Conservation (phyloP, 2,113 vertebrate genomes). For the Apteryx owenii region DNA sequence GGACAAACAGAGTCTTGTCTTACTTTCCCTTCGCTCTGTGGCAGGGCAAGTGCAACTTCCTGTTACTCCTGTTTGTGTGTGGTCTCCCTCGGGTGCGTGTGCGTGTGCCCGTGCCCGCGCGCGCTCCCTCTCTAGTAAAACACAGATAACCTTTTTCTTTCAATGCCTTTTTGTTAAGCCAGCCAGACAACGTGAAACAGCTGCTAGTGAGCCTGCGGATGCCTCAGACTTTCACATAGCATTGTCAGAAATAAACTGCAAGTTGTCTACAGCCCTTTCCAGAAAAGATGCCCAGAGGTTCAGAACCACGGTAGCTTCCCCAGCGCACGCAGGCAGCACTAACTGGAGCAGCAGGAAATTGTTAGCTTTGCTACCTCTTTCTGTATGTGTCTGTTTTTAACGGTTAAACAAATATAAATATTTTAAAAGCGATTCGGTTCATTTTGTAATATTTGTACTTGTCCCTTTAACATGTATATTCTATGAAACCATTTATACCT, state of each 20-base stretch:
- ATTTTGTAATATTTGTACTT: constrained; percentile 53
- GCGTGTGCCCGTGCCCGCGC: background rate
- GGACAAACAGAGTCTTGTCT: background rate
- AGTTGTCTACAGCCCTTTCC: background rate
- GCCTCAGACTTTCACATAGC: background rate
- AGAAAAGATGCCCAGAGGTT: background rate
- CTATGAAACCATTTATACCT: constrained; percentile 13
- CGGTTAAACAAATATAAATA: constrained; percentile 56
- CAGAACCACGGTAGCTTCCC: background rate
- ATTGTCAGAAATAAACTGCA: background rate
- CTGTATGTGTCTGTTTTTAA: constrained; percentile 57
- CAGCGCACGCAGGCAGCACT: background rate
- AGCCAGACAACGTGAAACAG: background rate
- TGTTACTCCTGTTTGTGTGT: background rate
- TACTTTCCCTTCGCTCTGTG: background rate
- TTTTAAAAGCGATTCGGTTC: constrained; percentile 38
- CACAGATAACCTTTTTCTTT: constrained; percentile 1
- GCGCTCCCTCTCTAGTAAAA: background rate
- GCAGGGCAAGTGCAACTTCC: background rate
- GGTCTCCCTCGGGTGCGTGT: background rate
- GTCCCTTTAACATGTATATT: constrained; percentile 15
- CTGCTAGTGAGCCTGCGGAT: constrained; percentile 12
- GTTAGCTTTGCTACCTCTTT: constrained; percentile 52
- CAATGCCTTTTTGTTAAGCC: constrained; percentile 31
- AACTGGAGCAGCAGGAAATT: background rate